Evolutionary conservation across 2,797 vertebrate species (phyloP), one percentile per base, ranked within the genome.

Genomic region (Enteromius anoplus): DNA sequence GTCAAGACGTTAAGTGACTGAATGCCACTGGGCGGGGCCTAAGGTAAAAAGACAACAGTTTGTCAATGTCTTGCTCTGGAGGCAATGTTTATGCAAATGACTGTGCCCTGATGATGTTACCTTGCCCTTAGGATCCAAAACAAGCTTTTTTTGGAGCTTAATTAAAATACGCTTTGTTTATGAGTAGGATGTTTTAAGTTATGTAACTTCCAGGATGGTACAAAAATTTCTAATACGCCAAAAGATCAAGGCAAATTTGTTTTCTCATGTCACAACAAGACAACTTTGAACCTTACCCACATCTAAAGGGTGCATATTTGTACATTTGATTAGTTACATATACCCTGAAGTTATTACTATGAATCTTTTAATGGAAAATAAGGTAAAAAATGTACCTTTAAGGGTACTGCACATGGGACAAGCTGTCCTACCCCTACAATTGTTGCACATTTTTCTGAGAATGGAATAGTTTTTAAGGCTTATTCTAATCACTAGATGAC

Each of bases 401-500:
- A 49, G 70, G n/a, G 3, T 72, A 49, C 45, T 51, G 70, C 9
- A 15, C 6, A 4, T 19, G 69, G 47, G 69, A 32, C 42, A 49
- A 70, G 45, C 42, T 47, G n/a, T 17, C 14, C 11, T 70, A 45
- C 12, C 42, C 12, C 5, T 47, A 45, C 8, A 37, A 49, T 49
- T 19, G 42, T 37, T 37, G 34, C 32, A 21, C 0, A 37, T 58
- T 23, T 37, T 42, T 68, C 37, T 23, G 37, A 69, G 21, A n/a
- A 0, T 23, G 23, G 47, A 53, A 73, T 53, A 53, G 29, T 19
- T 34, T 34, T 53, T 73, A 53, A 10, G 26, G 17, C 10, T 34
- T 72, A 51, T 53, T 14, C 14, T 77, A 45, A 64, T 49, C 58
- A 78, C 40, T 21, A 29, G 5, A 23, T 78, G 29, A 78, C 40